These are phyloP conservation scores for Lepidochitona cinerea DNA, from an alignment of 2,888 invertebrate species.

Conservation along the genomic window DNA sequence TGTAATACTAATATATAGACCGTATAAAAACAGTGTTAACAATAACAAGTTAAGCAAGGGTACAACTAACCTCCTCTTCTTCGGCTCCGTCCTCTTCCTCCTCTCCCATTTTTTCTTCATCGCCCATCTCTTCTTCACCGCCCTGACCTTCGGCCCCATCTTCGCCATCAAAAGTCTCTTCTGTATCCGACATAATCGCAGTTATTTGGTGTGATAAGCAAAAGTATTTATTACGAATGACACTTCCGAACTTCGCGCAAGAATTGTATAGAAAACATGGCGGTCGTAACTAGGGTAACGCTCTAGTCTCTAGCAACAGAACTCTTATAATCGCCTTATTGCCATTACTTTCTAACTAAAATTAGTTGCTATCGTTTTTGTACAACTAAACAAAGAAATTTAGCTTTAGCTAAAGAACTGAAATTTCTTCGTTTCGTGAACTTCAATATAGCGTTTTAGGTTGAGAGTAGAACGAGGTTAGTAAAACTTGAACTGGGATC, in stretches of 20 bases:
- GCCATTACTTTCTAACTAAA: too few relatives aligned
- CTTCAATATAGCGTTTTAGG: neutral
- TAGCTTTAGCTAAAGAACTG: too few relatives aligned
- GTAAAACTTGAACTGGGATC: neutral
- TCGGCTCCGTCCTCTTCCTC: slow-evolving; percentile 41
- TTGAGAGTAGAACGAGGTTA: neutral
- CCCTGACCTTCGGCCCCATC: slow-evolving; percentile 25
- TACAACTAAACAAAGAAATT: too few relatives aligned
- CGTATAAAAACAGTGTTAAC: too few relatives aligned
- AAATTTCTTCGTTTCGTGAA: too few relatives aligned
- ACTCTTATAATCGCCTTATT: too few relatives aligned
- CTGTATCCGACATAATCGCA: neutral
- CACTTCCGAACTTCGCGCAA: neutral
- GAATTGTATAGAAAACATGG: slow-evolving; percentile 8
- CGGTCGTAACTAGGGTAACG: neutral
- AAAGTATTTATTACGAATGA: neutral
- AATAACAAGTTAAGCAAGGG: too few relatives aligned
- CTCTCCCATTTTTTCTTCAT: slow-evolving; percentile 32
- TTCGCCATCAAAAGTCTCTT: slow-evolving; percentile 19
- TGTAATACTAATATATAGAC: too few relatives aligned
- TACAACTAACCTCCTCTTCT: slow-evolving; percentile 15
- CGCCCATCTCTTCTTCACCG: slow-evolving; percentile 42
- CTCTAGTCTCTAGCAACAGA: neutral
- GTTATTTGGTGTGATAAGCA: neutral
- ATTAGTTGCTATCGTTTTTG: too few relatives aligned